Percentiles rank a stretch among this genome's conserved stretches.
phyloP scores from a whole-genome alignment of 2,888 invertebrate species.

The Sarcophaga rosellei region DNA sequence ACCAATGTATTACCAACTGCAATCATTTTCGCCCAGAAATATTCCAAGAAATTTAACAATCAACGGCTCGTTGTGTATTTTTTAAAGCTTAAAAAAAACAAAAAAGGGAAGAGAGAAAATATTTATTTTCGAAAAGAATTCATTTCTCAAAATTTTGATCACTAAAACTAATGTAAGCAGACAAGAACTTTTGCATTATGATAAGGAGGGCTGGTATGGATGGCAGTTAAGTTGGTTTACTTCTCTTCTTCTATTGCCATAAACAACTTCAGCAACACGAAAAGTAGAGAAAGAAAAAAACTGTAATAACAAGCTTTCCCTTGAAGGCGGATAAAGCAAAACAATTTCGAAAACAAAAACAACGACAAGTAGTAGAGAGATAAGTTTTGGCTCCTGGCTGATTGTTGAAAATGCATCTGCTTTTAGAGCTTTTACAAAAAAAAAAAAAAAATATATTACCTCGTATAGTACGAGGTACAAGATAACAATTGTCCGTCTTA shows the following conservation, averaged over 20 bases:
- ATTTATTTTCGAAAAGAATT: constrained; percentile 19
- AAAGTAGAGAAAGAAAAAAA: constrained; percentile 2
- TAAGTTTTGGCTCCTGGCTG: constrained; percentile 57
- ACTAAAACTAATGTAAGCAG: constrained; percentile 53
- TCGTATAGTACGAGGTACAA: constrained; percentile 39
- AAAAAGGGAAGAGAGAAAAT: too few relatives aligned
- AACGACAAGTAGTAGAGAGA: constrained; percentile 1
- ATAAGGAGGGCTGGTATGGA: constrained; percentile 52
- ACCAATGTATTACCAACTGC: too few relatives aligned
- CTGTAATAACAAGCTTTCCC: background rate
- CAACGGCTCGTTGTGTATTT: too few relatives aligned
- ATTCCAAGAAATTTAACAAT: too few relatives aligned
- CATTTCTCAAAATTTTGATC: constrained; percentile 53
- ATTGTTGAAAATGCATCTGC: constrained; percentile 56
- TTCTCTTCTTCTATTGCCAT: constrained; percentile 5
- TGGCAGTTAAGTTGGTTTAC: constrained; percentile 21
- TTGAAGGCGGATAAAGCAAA: background rate
- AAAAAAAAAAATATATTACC: constrained; percentile 54
- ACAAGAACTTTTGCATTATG: constrained; percentile 54
- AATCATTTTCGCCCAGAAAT: too few relatives aligned
- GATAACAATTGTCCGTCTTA: constrained; percentile 26
- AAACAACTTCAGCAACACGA: constrained; percentile 37
- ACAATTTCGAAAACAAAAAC: background rate
- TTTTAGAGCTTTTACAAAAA: constrained; percentile 19
- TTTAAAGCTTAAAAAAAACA: too few relatives aligned